phyloP scores from a whole-genome alignment of 2,888 invertebrate species.

The Andrena bucephala region DNA sequence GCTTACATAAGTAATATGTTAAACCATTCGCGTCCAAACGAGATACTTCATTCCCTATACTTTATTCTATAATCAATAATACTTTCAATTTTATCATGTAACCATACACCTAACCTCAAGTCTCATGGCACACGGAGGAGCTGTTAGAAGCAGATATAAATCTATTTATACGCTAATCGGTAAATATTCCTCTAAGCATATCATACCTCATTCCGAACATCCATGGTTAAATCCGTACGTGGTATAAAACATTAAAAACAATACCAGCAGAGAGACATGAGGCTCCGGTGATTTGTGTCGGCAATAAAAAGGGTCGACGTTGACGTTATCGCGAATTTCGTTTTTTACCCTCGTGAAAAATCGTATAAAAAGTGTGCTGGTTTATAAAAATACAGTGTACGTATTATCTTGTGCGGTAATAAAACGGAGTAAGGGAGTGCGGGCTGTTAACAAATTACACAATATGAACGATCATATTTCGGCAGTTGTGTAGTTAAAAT shows the following conservation, averaged over 20 bases:
- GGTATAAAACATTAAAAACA: slow-evolving; percentile 77
- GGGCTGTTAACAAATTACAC: slow-evolving; percentile 63
- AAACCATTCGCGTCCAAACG: slow-evolving; percentile 13
- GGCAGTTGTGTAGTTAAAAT: slow-evolving; percentile 67
- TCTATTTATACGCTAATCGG: background rate
- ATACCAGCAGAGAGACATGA: slow-evolving; percentile 72
- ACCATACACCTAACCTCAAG: slow-evolving; percentile 59
- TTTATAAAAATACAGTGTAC: slow-evolving; percentile 56
- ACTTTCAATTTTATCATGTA: slow-evolving; percentile 53
- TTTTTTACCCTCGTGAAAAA: slow-evolving; percentile 29
- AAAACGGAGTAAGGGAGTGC: slow-evolving; percentile 31
- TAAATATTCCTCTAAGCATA: slow-evolving; percentile 16
- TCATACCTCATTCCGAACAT: slow-evolving; percentile 75
- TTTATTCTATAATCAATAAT: slow-evolving; percentile 36
- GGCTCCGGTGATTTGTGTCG: slow-evolving; percentile 70
- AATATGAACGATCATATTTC: slow-evolving; percentile 69
- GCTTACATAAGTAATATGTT: background rate
- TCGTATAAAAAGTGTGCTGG: slow-evolving; percentile 36
- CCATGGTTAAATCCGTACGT: slow-evolving; percentile 76
- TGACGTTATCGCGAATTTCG: slow-evolving; percentile 51
- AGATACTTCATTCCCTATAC: background rate
- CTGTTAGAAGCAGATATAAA: background rate
- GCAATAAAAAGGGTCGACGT: slow-evolving; percentile 47
- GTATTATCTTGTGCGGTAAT: slow-evolving; percentile 41
- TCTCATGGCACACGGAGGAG: slow-evolving; percentile 8